These are phyloP conservation scores for Corythornis leucogaster DNA, from an alignment of 2,797 vertebrate species.

Conservation along the genomic window DNA sequence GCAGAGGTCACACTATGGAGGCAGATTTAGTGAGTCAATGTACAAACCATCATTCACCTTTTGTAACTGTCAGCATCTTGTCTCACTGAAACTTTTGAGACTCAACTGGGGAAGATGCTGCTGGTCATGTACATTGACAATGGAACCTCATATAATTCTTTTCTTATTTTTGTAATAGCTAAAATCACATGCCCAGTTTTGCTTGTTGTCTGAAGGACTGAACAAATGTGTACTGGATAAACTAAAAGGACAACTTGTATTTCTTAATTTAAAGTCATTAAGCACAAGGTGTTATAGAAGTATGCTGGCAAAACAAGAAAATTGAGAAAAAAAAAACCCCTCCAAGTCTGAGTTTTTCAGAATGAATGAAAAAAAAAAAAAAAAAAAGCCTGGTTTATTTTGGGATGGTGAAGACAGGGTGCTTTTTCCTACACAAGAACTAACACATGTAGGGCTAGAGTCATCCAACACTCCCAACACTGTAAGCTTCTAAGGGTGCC, in stretches of 20 bases:
- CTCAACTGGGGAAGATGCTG: constrained; percentile 23
- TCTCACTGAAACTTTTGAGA: constrained; percentile 16
- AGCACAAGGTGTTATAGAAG: not conserved
- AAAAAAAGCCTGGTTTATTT: not conserved
- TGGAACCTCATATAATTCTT: not conserved
- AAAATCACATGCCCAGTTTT: not conserved
- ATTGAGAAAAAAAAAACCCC: not conserved
- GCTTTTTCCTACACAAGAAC: not conserved
- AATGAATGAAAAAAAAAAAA: not conserved
- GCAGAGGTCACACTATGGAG: constrained; percentile 4
- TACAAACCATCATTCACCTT: not conserved
- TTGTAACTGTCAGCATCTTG: not conserved
- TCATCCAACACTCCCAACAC: not conserved
- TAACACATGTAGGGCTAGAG: not conserved
- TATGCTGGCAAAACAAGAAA: not conserved
- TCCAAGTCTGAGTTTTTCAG: not conserved
- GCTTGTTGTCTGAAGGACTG: not conserved
- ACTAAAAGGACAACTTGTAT: not conserved
- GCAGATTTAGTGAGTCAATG: constrained; percentile 18
- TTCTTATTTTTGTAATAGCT: not conserved
- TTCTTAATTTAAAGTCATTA: not conserved
- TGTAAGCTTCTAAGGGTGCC: not conserved
- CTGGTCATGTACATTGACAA: constrained; percentile 26
- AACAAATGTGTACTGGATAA: not conserved
- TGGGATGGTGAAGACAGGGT: not conserved